phyloP scores from a whole-genome alignment of 2,113 vertebrate species.

The Platysteira castanea region DNA sequence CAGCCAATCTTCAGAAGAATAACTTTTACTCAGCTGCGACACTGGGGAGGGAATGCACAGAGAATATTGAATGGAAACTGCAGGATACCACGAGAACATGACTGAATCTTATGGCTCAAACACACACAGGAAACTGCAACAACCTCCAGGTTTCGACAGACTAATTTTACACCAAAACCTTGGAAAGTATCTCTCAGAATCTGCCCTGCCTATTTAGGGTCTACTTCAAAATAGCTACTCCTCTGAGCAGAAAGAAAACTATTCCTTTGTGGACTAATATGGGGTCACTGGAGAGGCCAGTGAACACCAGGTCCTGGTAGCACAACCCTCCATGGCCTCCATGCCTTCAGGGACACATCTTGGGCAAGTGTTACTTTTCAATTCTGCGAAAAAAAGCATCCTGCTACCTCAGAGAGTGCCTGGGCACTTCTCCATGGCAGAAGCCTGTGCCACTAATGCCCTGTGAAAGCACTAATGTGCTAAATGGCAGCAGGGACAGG shows the following conservation, averaged over 20 bases:
- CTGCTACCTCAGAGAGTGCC: not conserved
- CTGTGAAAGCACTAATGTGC: slow-evolving; percentile 22
- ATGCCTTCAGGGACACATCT: not conserved
- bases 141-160: not conserved
- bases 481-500: slow-evolving; percentile 26
- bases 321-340: not conserved
- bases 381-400: not conserved
- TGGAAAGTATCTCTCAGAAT: not conserved
- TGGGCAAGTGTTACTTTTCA: not conserved
- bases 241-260: not conserved
- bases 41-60: not conserved
- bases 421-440: not conserved
- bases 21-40: not conserved
- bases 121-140: not conserved
- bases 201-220: not conserved
- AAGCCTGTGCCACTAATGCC: not conserved
- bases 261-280: not conserved
- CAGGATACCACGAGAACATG: not conserved
- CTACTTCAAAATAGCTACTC: not conserved
- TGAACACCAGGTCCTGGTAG: not conserved
- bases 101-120: not conserved
- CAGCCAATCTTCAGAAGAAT: not conserved
- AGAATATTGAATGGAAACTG: not conserved
- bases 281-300: not conserved
- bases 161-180: not conserved